Conservation (phyloP, 2,797 vertebrate genomes). For the Silurus aristotelis region DNA sequence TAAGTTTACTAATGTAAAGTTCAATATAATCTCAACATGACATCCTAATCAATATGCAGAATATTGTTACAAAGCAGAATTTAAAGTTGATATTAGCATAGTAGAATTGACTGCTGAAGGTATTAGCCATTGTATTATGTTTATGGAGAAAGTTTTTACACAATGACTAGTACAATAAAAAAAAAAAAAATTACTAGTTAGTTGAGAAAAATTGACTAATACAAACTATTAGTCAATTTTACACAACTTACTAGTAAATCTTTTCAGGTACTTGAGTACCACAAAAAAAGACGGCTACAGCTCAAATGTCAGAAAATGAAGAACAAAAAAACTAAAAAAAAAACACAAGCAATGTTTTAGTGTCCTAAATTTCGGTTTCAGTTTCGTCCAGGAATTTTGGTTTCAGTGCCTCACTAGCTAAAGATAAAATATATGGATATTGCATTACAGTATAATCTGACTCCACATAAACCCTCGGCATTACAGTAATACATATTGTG, state of each 20-base stretch:
- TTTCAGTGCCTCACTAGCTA: not conserved
- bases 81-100: not conserved
- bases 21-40: not conserved
- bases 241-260: too few relatives aligned
- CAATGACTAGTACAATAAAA: not conserved
- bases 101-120: not conserved
- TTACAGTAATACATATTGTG: conserved; percentile 18
- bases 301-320: not conserved
- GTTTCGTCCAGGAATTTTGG: not conserved
- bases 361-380: not conserved
- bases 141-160: not conserved
- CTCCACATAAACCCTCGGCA: conserved; percentile 13
- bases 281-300: not conserved
- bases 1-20: not conserved
- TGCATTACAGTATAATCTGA: conserved; percentile 9
- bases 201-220: too few relatives aligned
- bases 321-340: not conserved
- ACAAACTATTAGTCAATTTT: too few relatives aligned
- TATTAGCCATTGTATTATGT: not conserved
- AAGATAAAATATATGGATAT: not conserved
- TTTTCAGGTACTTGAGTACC: not conserved
- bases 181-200: too few relatives aligned
- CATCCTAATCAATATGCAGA: not conserved
- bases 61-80: not conserved
- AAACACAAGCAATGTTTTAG: not conserved